Base-by-base conservation (phyloP, 1,140 invertebrate species). In the Drosophila nasuta region DNA sequence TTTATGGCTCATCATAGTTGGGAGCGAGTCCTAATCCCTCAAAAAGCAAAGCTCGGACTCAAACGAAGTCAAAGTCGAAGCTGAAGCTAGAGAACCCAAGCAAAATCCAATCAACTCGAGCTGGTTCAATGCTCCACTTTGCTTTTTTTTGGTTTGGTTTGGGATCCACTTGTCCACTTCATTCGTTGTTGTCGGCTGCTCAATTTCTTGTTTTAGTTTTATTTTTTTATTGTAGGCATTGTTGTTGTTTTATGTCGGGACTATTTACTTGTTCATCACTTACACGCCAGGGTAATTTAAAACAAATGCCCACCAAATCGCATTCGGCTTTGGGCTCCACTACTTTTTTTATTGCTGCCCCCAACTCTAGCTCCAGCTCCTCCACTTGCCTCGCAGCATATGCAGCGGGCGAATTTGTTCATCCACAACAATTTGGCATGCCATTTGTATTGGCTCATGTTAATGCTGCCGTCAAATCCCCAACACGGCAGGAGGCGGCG, bases 391-490 rank as follows among this genome's bases (percentile, higher is more conserved):
- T 25, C 20, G 20, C 20, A 25, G 41, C 79, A 82, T 87, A 76
- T 82, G 76, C 75, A 73, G 77, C 68, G 62, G 2, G 73, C 73
- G 71, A 87, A 89, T 83, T 87, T 80, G 83, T 83, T 87, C 85
- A 87, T 88, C 80, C 83, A 87, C 77, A 89, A 78, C 85, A 87
- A 89, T 89, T 87, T 87, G 83, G 85, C 83, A 89, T 87, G 83
- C 83, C 80, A 87, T 87, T 87, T 87, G 87, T 89, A 87, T 87
- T 87, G 83, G 83, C 82, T 87, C 83, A 83, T 87, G 83, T 87
- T 87, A 87, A 87, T 87, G 77, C 83, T 67, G 59, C 54, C 79
- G 67, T 69, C 54, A 87, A 87, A 88, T 88, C 83, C 82, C 80
- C 74, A 65, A 72, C 71, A 78, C 70, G 63, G 72, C 76, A 75